Evolutionary conservation across 2,113 vertebrate genomes (phyloP), one percentile per base, ranked within the genome.

Genomic region (Cololabis saira): DNA sequence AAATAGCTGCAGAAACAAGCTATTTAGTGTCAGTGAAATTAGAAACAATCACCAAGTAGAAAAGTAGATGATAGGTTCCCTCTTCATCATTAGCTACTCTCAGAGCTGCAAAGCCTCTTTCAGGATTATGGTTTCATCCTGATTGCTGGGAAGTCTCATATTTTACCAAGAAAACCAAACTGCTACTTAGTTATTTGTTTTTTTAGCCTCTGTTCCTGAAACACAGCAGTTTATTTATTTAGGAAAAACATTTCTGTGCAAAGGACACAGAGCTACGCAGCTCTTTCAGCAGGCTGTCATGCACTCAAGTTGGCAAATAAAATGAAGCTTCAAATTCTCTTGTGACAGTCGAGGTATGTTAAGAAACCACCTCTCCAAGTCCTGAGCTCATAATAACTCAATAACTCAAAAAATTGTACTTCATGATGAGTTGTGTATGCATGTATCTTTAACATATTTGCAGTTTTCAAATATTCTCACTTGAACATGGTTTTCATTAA

Each of bases 201-300:
- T 37, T 11, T 37, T 37, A 11, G 6, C 10, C 33, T 51, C 1
- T 0, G 15, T 47, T 24, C 51, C 13, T 44, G 24, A 52, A 11
- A 24, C 61, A 27, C n/a, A 27, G 3, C 12, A 8, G 1, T 44
- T 56, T 56, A 30, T 62, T 57, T 71, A 50, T 27, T 49, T n/a
- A n/a, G 17, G 9, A 19, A 55, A 22, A 64, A 50, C 18, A 11
- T 30, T 14, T 18, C 22, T 47, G 30, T 17, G 40, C 30, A 61
- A 44, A n/a, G 4, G 16, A 15, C 8, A 61, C 13, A 19, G 13
- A n/a, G 12, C 15, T 19, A 49, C 42, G 37, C 24, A 33, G 12
- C 2, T 33, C 27, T 27, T 43, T 16, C 19, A 12, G 14, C 3
- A 24, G 37, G 10, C 57, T 37, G 0, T 30, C 17, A 22, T 66